Base-by-base conservation (phyloP, 2,888 invertebrate genomes). In the Tiliacea aurago region DNA sequence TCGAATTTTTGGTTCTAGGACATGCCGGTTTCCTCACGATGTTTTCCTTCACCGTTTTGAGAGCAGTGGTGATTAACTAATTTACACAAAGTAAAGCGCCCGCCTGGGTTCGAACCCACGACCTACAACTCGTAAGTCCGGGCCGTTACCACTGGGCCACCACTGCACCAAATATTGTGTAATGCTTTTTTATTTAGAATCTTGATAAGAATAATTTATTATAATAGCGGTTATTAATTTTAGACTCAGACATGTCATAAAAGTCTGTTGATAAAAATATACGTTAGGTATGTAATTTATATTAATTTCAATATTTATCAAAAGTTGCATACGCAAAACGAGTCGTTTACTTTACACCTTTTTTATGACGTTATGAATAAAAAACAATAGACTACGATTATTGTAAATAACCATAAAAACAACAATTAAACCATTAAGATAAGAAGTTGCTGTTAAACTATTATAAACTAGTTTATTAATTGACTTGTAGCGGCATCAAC, bases 341-440 rank as follows among this genome's bases (percentile, higher is more conserved):
- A 62, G 13, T 76, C 33, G 18, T 23, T 76, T 49, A 43, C 4
- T 23, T 23, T n/a, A 58, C 4, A 37, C 18, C 6, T 33, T 65
- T 49, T n/a, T 47, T 18, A 67, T 20, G 33, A 49, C n/a, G 37
- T n/a, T 15, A 43, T 37, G 51, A 37, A 37, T 43, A 23, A 11
- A n/a, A 47, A 55, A 72, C 41, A 49, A 33, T 5, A 28, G 28
- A 37, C 49, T 13, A 59, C 2, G 33, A 41, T 53, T 61, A 23
- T 58, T 47, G 6, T 59, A 18, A 33, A 49, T 56, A 49, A 47
- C 15, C 18, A 73, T 64, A 23, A 58, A 23, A 65, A 51, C 43
- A 66, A 37, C 37, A 37, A 59, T 66, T 73, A 59, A 45, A 28
- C n/a, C 10, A 45, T 67, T 51, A 33, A 45, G 45, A 59, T 28